phyloP scores from a whole-genome alignment of 1,140 invertebrate species.

The Calephelis nemesis region DNA sequence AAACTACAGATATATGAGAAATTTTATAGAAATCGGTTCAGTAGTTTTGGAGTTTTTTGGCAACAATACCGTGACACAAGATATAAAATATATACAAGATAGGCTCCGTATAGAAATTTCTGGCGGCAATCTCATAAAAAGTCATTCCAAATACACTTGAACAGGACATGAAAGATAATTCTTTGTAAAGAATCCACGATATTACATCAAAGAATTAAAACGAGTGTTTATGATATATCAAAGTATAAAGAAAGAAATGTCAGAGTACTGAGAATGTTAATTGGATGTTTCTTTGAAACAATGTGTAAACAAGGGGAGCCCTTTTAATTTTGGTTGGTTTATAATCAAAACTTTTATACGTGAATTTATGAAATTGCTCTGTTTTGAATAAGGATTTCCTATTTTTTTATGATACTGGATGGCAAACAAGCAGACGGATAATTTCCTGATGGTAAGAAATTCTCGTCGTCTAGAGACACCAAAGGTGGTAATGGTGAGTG shows the following conservation, averaged over 20 bases:
- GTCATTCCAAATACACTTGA: not conserved
- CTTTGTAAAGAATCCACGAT: conserved; percentile 18
- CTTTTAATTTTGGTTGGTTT: conserved; percentile 30
- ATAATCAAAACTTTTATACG: conserved; percentile 30
- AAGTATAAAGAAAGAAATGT: conserved; percentile 34
- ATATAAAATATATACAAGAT: too few species aligned
- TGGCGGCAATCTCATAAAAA: not conserved
- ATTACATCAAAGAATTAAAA: conserved; percentile 31
- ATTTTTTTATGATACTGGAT: too few species aligned
- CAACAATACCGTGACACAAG: too few species aligned
- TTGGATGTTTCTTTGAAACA: conserved; percentile 52
- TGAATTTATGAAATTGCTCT: conserved; percentile 11
- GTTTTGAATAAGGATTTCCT: conserved; percentile 8
- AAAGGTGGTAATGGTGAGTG: too few species aligned
- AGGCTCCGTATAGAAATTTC: too few species aligned
- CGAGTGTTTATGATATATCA: conserved; percentile 40
- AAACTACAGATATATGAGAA: too few species aligned
- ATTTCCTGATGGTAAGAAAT: too few species aligned
- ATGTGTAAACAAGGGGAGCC: conserved; percentile 49
- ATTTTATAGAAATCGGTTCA: too few species aligned
- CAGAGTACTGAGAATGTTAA: conserved; percentile 51
- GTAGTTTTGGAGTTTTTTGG: too few species aligned
- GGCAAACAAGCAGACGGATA: too few species aligned
- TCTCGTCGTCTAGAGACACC: too few species aligned
- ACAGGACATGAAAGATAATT: conserved; percentile 14